These are phyloP conservation scores for Prionace glauca DNA, from an alignment of 2,797 vertebrate genomes.

Conservation along the genomic window DNA sequence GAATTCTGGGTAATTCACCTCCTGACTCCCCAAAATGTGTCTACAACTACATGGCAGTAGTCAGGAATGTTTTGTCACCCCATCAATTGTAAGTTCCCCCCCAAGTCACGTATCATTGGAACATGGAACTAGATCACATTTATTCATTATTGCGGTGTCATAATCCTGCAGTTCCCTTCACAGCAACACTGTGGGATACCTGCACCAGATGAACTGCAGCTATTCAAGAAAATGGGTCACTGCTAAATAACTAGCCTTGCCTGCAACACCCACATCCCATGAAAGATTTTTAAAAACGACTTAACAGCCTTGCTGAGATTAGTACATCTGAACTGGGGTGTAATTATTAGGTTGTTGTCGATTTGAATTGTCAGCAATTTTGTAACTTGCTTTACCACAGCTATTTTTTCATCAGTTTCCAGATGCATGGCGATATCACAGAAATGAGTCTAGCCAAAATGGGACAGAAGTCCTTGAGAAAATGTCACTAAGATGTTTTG, in stretches of 20 bases:
- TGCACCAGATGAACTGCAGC: not conserved
- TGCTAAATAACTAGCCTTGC: not conserved
- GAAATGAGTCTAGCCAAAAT: not conserved
- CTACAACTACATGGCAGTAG: too few species aligned
- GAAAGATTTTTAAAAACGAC: not conserved
- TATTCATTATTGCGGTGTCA: not conserved
- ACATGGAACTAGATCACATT: not conserved
- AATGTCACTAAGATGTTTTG: not conserved
- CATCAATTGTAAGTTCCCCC: not conserved
- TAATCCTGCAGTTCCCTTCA: not conserved
- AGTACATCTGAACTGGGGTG: not conserved
- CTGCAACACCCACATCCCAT: not conserved
- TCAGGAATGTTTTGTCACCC: not conserved
- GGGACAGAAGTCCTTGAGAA: not conserved
- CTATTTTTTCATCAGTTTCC: not conserved
- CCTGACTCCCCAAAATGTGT: too few species aligned
- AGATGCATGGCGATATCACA: not conserved
- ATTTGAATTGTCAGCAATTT: not conserved
- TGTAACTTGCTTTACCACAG: not conserved
- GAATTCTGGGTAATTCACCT: too few species aligned
- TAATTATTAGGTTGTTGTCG: not conserved
- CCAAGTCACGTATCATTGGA: not conserved
- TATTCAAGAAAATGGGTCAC: not conserved
- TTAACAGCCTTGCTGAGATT: not conserved
- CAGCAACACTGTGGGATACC: not conserved